Conservation (phyloP, 2,797 vertebrate species). For the Galaxias olidus region DNA sequence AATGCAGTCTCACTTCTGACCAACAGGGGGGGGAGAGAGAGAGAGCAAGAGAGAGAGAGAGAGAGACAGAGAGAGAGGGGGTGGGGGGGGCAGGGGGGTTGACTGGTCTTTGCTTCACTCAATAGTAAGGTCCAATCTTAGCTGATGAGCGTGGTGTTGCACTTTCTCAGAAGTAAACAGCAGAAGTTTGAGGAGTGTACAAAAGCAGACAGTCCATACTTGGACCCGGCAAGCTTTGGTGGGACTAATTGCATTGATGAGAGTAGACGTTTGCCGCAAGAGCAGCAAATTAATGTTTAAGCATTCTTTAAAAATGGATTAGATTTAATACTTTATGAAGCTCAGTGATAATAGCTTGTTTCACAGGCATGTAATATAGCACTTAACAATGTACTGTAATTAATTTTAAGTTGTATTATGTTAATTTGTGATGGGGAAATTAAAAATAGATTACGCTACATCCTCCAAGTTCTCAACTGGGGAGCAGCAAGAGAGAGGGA, state of each 20-base stretch:
- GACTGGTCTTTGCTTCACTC: background rate
- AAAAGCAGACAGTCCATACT: too few species aligned
- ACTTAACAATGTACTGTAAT: conserved; percentile 75
- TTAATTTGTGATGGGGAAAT: conserved; percentile 73
- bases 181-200: too few species aligned
- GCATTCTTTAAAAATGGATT: conserved; percentile 76
- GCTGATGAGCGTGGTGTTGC: too few species aligned
- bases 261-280: conserved; percentile 62
- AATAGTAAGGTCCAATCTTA: too few species aligned
- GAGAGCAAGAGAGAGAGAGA: too few species aligned
- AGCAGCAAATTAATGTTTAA: conserved; percentile 74
- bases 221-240: conserved; percentile 43
- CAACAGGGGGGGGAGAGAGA: too few species aligned
- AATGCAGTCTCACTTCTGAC: too few species aligned
- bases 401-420: conserved; percentile 77
- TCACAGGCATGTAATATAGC: conserved; percentile 69
- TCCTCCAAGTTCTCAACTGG: conserved; percentile 67
- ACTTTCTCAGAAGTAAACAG: too few species aligned
- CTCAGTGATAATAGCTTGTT: conserved; percentile 74
- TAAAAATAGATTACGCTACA: conserved; percentile 77
- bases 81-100: background rate
- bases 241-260: conserved; percentile 58
- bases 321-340: conserved; percentile 76
- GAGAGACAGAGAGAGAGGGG: too few species aligned
- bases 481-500: conserved; percentile 55